Evolutionary conservation across 1,140 invertebrate species (phyloP).

Genomic region (Papilio polyxenes): DNA sequence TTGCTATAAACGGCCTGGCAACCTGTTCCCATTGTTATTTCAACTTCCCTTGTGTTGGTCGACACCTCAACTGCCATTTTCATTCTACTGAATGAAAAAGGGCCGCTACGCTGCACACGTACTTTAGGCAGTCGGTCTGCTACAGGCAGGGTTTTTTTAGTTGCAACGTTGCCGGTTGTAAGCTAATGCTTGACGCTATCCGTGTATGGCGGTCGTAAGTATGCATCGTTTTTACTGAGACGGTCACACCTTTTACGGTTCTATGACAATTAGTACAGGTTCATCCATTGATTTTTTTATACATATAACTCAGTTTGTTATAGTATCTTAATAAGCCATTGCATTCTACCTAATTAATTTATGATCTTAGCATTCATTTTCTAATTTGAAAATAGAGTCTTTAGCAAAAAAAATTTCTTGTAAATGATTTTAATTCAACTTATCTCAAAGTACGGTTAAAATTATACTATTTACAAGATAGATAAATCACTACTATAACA

Average conservation of each 20-base stretch:
- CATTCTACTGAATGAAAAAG: slow-evolving; percentile 51
- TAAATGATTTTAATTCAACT: too few relatives aligned
- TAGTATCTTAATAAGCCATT: too few relatives aligned
- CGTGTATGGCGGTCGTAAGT: background rate
- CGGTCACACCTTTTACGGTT: slow-evolving; percentile 32
- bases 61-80: slow-evolving; percentile 37
- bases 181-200: too few relatives aligned
- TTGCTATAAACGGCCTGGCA: slow-evolving; percentile 60
- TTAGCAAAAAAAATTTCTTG: too few relatives aligned
- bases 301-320: too few relatives aligned
- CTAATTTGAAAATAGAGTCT: too few relatives aligned
- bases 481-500: slow-evolving; percentile 27
- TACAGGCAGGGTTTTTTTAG: too few relatives aligned
- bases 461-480: background rate
- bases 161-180: too few relatives aligned
- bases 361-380: too few relatives aligned
- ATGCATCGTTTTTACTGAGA: background rate
- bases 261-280: slow-evolving; percentile 2
- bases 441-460: background rate
- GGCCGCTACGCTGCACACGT: background rate
- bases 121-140: background rate
- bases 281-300: background rate
- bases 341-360: too few relatives aligned
- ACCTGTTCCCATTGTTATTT: slow-evolving; percentile 72
- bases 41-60: slow-evolving; percentile 46